Evolutionary conservation across 2,888 invertebrate species (phyloP).

Genomic region (Drosophila kanekoi): DNA sequence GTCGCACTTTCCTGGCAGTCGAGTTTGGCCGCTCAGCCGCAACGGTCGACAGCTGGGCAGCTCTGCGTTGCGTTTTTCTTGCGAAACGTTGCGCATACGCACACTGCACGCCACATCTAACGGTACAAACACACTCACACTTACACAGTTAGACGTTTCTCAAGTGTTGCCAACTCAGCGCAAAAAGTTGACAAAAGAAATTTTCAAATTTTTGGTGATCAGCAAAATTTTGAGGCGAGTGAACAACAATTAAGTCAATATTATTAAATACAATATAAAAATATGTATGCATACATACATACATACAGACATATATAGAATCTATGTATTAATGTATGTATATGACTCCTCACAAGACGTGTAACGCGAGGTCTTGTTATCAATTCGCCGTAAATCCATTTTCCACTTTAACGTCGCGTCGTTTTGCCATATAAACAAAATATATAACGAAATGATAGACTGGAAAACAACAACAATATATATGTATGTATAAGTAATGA

Average conservation of each 20-base stretch:
- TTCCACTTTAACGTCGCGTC: slow-evolving; percentile 25
- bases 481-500: slow-evolving; percentile 2
- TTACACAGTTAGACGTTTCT: slow-evolving; percentile 21
- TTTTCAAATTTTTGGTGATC: slow-evolving; percentile 39
- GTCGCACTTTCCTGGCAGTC: slow-evolving; percentile 51
- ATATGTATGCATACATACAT: background rate
- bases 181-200: slow-evolving; percentile 1
- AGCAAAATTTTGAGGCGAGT: slow-evolving; percentile 30
- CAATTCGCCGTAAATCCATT: slow-evolving; percentile 46
- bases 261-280: slow-evolving; percentile 21
- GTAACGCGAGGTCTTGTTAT: slow-evolving; percentile 50
- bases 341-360: slow-evolving; percentile 34
- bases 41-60: slow-evolving; percentile 56
- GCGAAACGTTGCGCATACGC: slow-evolving; percentile 70
- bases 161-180: slow-evolving; percentile 47
- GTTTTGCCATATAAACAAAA: slow-evolving; percentile 35
- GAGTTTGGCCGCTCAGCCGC: slow-evolving; percentile 61
- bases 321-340: background rate
- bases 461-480: slow-evolving; percentile 16
- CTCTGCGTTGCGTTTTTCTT: slow-evolving; percentile 14
- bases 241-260: slow-evolving; percentile 25
- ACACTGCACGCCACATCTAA: slow-evolving; percentile 46
- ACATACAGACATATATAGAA: slow-evolving; percentile 4
- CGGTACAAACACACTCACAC: slow-evolving; percentile 26
- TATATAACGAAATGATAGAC: slow-evolving; percentile 32